These are phyloP conservation scores for Speoplatyrhinus poulsoni DNA, from an alignment of 2,113 vertebrate species.

Conservation along the genomic window DNA sequence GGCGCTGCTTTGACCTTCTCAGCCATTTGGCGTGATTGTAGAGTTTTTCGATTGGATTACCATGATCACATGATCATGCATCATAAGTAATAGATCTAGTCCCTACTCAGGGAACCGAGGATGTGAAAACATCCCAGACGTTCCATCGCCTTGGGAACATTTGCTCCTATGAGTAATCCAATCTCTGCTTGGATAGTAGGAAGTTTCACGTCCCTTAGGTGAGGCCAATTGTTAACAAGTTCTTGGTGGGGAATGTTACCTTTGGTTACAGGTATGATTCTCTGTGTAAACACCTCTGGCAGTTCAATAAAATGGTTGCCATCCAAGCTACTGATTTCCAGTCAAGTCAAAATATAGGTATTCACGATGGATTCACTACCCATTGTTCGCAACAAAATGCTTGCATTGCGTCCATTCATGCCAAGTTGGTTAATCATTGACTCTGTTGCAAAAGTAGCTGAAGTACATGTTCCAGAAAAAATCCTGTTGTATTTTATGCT, in stretches of 20 bases:
- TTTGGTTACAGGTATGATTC: constrained; percentile 16
- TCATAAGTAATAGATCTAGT: too few relatives aligned
- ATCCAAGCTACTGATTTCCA: constrained; percentile 25
- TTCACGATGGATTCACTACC: constrained; percentile 15
- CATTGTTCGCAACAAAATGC: constrained; percentile 31
- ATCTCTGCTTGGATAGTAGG: constrained; percentile 13
- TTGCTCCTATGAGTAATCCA: constrained; percentile 29
- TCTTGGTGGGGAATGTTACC: constrained; percentile 13
- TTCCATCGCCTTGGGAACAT: constrained; percentile 25
- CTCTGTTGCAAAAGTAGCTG: too few relatives aligned
- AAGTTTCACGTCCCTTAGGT: constrained; percentile 14
- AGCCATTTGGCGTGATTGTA: too few relatives aligned
- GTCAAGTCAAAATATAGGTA: constrained; percentile 1
- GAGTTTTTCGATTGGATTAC: too few relatives aligned
- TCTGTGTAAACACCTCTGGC: constrained; percentile 17
- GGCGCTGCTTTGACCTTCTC: too few relatives aligned
- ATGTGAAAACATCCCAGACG: too few relatives aligned
- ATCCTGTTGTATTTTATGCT: too few relatives aligned
- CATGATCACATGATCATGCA: too few relatives aligned
- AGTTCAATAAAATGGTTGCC: constrained; percentile 25
- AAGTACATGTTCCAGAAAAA: too few relatives aligned
- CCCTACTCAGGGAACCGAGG: too few relatives aligned
- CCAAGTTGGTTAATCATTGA: neutral
- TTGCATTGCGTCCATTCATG: constrained; percentile 25
- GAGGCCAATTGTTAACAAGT: constrained; percentile 11